A percentile compares a stretch with the other conserved stretches of the same genome.
These are phyloP conservation scores for Ips nitidus DNA, from an alignment of 1,140 invertebrate species.

Conservation along the genomic window DNA sequence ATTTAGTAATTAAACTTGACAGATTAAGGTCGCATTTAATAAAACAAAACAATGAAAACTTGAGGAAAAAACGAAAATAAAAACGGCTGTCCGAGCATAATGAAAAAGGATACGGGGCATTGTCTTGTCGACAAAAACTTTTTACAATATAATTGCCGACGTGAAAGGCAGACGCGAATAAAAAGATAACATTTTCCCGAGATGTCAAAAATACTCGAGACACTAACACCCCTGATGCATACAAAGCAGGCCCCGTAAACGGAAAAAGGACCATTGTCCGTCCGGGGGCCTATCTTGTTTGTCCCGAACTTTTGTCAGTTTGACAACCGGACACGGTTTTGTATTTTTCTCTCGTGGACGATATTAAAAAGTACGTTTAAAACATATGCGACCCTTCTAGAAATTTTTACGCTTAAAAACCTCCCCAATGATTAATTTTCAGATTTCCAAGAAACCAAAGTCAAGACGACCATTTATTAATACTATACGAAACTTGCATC, in stretches of 20 bases:
- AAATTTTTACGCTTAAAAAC: background rate
- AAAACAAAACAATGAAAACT: no score
- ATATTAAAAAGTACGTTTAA: constrained; percentile 40
- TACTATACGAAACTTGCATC: background rate
- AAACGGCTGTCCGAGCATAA: constrained; percentile 13
- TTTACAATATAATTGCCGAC: constrained; percentile 32
- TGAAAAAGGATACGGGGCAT: constrained; percentile 24
- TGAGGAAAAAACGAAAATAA: background rate
- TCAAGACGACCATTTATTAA: no score
- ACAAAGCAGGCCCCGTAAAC: constrained; percentile 14
- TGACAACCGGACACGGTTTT: constrained; percentile 46
- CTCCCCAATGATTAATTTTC: no score
- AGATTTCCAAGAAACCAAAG: no score
- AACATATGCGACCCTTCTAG: constrained; percentile 42
- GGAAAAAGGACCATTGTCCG: constrained; percentile 41
- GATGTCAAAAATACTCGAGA: constrained; percentile 37
- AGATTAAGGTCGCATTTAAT: no score
- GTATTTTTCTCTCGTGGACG: constrained; percentile 40
- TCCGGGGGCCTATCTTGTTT: constrained; percentile 45
- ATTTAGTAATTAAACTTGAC: no score
- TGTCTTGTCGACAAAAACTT: constrained; percentile 31
- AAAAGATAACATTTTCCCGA: constrained; percentile 36
- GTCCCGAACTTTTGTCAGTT: constrained; percentile 49
- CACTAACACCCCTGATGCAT: constrained; percentile 25
- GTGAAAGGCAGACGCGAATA: constrained; percentile 23